phyloP scores from a whole-genome alignment of 2,113 vertebrate species.

The Trinectes maculatus region DNA sequence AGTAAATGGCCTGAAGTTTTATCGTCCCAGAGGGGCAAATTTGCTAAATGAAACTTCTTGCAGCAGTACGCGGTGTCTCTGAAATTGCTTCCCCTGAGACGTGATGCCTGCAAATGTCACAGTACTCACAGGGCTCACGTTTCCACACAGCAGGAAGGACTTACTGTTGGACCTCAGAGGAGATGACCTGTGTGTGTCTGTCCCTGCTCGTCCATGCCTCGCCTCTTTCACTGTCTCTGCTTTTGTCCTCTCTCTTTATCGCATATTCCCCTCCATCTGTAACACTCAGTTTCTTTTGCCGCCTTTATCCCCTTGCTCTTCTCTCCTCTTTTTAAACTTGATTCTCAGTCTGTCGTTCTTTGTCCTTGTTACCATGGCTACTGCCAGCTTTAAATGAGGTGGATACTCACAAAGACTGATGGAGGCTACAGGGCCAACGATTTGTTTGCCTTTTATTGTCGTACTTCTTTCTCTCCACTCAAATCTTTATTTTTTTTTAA shows the following conservation, averaged over 20 bases:
- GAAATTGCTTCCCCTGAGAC: conserved; percentile 74
- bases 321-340: conserved; percentile 35
- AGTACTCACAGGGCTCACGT: conserved; percentile 54
- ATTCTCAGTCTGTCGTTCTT: conserved; percentile 48
- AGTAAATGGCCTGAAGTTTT: conserved; percentile 41
- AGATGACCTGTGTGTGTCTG: conserved; percentile 56
- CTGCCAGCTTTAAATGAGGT: conserved; percentile 41
- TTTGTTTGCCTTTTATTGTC: conserved; percentile 47
- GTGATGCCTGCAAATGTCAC: conserved; percentile 69
- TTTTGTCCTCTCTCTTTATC: conserved; percentile 29
- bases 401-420: conserved; percentile 37
- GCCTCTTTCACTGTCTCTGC: conserved; percentile 19
- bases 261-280: conserved; percentile 6
- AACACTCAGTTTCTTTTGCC: background rate
- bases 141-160: conserved; percentile 60
- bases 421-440: conserved; percentile 47
- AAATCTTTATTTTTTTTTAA: conserved; percentile 21
- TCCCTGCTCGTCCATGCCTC: conserved; percentile 18
- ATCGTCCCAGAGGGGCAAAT: conserved; percentile 57
- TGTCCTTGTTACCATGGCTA: conserved; percentile 70
- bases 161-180: conserved; percentile 41
- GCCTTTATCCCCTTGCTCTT: background rate
- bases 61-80: conserved; percentile 32
- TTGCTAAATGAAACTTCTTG: conserved; percentile 58
- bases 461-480: conserved; percentile 31